Percentiles rank a stretch among this genome's conserved stretches.
phyloP scores from a whole-genome alignment of 2,888 invertebrate genomes.

The Hemithea aestivaria region DNA sequence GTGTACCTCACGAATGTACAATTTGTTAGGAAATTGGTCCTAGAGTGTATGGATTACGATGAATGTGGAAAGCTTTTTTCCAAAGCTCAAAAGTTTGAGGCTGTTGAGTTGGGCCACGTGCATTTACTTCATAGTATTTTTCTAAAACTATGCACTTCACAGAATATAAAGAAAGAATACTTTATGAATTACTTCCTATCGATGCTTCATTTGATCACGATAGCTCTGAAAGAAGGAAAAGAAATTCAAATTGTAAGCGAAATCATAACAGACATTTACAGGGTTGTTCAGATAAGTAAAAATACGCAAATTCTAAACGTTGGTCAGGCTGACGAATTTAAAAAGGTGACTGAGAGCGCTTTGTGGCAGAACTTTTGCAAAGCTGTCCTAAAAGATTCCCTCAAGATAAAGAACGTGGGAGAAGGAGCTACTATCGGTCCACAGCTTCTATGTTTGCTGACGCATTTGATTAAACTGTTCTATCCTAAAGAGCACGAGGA shows the following conservation, averaged over 20 bases:
- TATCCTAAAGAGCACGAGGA: constrained; percentile 70
- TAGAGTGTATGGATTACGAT: constrained; percentile 77
- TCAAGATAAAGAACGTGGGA: constrained; percentile 67
- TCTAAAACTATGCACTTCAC: constrained; percentile 62
- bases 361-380: constrained; percentile 81
- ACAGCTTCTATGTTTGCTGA: constrained; percentile 75
- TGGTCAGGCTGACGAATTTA: constrained; percentile 49
- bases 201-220: constrained; percentile 73
- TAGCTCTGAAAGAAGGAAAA: constrained; percentile 67
- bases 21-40: constrained; percentile 79
- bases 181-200: constrained; percentile 76
- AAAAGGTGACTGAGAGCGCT: constrained; percentile 63
- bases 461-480: constrained; percentile 76
- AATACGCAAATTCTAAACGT: constrained; percentile 39
- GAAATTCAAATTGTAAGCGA: constrained; percentile 37
- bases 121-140: constrained; percentile 76
- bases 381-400: constrained; percentile 82
- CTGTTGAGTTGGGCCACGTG: constrained; percentile 78
- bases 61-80: constrained; percentile 77
- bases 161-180: constrained; percentile 55
- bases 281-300: constrained; percentile 51
- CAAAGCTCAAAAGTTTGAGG: constrained; percentile 82
- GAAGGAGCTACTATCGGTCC: constrained; percentile 57
- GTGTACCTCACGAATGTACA: constrained; percentile 80
- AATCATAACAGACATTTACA: constrained; percentile 48